phyloP scores from a whole-genome alignment of 2,888 invertebrate species.

The Zaprionus obscuricornis region DNA sequence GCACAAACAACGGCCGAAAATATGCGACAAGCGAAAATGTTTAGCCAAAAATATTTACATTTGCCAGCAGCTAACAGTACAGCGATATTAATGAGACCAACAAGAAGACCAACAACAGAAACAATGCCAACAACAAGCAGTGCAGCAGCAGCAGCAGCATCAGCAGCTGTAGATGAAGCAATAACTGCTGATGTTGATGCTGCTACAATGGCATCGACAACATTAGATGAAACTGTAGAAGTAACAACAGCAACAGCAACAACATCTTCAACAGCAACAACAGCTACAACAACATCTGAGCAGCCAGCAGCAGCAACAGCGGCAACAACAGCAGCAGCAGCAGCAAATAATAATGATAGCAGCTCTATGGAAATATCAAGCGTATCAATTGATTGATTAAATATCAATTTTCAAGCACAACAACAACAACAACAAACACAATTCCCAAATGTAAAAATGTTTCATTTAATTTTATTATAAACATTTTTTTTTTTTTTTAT shows the following conservation, averaged over 20 bases:
- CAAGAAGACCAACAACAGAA: conserved; percentile 7
- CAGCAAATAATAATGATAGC: conserved; percentile 47
- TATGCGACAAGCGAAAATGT: conserved; percentile 51
- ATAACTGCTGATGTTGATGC: not conserved
- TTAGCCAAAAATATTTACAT: conserved; percentile 9
- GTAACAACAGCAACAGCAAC: conserved; percentile 3
- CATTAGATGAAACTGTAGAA: conserved; percentile 1
- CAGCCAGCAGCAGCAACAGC: conserved; percentile 7
- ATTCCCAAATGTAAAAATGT: not conserved
- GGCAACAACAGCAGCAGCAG: conserved; percentile 22
- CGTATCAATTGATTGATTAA: conserved; percentile 76
- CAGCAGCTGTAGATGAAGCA: conserved; percentile 2
- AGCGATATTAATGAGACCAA: conserved; percentile 19
- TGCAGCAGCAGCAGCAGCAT: conserved; percentile 4
- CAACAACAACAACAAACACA: not conserved
- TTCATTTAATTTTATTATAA: conserved; percentile 21
- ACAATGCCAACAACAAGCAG: conserved; percentile 25
- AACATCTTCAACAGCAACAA: conserved; percentile 22
- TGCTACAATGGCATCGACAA: conserved; percentile 1
- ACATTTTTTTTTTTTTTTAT: too few relatives aligned
- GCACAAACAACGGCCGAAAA: conserved; percentile 37
- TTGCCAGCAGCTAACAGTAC: conserved; percentile 38
- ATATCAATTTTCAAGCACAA: not conserved
- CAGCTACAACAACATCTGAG: not conserved
- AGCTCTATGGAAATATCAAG: conserved; percentile 81